Conservation (phyloP, 2,113 vertebrate genomes). For the Parus major region DNA sequence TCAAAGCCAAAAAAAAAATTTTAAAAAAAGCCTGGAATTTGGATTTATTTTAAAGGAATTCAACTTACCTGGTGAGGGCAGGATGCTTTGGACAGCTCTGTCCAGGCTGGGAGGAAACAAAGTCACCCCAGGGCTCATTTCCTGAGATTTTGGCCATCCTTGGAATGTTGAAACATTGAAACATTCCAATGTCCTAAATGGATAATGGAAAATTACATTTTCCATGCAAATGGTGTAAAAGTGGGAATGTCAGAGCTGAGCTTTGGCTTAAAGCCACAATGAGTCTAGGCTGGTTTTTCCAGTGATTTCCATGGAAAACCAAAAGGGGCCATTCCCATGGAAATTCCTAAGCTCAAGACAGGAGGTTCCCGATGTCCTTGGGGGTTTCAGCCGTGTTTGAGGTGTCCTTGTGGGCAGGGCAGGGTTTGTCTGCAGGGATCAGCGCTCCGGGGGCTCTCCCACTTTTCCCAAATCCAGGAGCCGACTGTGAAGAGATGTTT, state of each 20-base stretch:
- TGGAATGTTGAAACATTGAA: too few species aligned
- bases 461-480: not conserved
- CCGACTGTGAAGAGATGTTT: fast-evolving
- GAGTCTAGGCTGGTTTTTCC: not conserved
- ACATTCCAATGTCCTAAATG: too few species aligned
- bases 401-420: not conserved
- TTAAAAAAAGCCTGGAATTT: not conserved
- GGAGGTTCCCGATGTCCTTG: not conserved
- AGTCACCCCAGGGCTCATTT: too few species aligned
- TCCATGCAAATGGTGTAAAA: not conserved
- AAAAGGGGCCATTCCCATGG: not conserved
- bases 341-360: not conserved
- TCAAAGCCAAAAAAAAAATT: not conserved
- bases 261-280: not conserved
- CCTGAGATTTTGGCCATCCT: fast-evolving
- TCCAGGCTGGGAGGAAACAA: not conserved
- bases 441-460: not conserved
- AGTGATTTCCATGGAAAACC: not conserved
- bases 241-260: not conserved
- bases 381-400: not conserved
- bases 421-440: not conserved
- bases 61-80: not conserved
- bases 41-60: not conserved
- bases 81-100: not conserved
- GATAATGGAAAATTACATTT: not conserved